phyloP scores from a whole-genome alignment of 2,888 invertebrate genomes.

The Mythimna lalbum region DNA sequence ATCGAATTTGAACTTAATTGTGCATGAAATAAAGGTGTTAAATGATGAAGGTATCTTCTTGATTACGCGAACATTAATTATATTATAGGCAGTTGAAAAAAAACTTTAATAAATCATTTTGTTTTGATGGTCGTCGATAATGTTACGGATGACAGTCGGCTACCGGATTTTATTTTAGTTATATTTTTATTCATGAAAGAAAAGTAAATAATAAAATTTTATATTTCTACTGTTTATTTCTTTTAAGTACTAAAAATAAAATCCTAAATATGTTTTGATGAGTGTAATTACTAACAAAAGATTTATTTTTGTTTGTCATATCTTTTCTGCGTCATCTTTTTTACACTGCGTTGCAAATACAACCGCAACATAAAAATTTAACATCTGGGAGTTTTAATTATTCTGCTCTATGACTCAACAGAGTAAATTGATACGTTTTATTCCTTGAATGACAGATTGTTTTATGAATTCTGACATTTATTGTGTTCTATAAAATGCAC shows the following conservation, averaged over 20 bases:
- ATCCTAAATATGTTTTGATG: not conserved
- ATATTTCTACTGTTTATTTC: constrained; percentile 15
- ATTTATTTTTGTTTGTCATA: not conserved
- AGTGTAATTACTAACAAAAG: not conserved
- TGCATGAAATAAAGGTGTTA: constrained; percentile 28
- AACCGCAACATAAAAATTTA: not conserved
- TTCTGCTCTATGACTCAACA: constrained; percentile 10
- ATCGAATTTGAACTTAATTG: constrained; percentile 46
- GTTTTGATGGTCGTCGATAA: constrained; percentile 71
- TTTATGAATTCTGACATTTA: constrained; percentile 27
- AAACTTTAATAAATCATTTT: constrained; percentile 72
- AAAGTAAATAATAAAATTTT: constrained; percentile 5
- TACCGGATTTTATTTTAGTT: constrained; percentile 66
- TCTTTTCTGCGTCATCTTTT: not conserved
- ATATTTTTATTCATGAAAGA: constrained; percentile 9
- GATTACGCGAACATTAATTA: constrained; percentile 66
- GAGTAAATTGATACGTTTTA: constrained; percentile 7
- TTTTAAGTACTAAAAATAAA: not conserved
- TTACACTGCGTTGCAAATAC: not conserved
- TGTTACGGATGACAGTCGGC: constrained; percentile 74
- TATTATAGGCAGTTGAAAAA: constrained; percentile 67
- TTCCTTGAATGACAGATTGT: constrained; percentile 6
- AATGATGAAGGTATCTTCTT: constrained; percentile 17
- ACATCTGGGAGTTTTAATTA: constrained; percentile 18
- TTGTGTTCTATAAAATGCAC: not conserved